Percentiles rank a stretch among this genome's conserved stretches.
Conservation (phyloP, 2,888 invertebrate species). For the Periphyllus acericola region DNA sequence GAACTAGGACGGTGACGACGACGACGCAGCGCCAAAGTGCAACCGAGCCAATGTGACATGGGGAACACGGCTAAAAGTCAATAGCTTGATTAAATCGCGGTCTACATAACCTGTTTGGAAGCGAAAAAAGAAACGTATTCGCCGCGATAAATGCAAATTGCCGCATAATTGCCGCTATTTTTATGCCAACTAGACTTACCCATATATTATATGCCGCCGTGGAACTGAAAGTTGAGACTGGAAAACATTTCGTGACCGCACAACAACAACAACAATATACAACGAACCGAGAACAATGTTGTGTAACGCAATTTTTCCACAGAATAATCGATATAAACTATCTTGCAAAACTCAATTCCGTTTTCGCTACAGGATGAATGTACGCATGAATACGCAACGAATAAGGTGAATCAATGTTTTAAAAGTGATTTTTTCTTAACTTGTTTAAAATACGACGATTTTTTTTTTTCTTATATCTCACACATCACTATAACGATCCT, state of each 20-base stretch:
- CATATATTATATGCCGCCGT: not conserved
- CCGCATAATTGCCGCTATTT: not conserved
- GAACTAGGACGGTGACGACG: not conserved
- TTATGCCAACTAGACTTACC: not conserved
- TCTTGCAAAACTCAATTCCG: too few species aligned
- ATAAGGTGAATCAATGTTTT: too few species aligned
- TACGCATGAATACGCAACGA: too few species aligned
- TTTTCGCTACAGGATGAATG: too few species aligned
- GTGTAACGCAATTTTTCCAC: not conserved
- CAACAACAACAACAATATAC: not conserved
- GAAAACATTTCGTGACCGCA: not conserved
- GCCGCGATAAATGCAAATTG: conserved; percentile 24
- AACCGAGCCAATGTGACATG: not conserved
- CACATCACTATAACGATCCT: too few species aligned
- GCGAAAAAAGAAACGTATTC: not conserved
- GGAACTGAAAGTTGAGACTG: not conserved
- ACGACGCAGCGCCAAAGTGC: not conserved
- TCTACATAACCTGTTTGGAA: not conserved
- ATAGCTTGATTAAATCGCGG: conserved; percentile 12
- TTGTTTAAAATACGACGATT: too few species aligned
- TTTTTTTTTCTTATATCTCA: too few species aligned
- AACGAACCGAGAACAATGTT: too few species aligned
- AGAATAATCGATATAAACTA: not conserved
- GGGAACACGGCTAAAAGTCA: conserved; percentile 15
- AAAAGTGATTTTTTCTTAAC: too few species aligned